These are phyloP conservation scores for Hanleya hanleyi DNA, from an alignment of 2,888 invertebrate genomes.

Conservation along the genomic window DNA sequence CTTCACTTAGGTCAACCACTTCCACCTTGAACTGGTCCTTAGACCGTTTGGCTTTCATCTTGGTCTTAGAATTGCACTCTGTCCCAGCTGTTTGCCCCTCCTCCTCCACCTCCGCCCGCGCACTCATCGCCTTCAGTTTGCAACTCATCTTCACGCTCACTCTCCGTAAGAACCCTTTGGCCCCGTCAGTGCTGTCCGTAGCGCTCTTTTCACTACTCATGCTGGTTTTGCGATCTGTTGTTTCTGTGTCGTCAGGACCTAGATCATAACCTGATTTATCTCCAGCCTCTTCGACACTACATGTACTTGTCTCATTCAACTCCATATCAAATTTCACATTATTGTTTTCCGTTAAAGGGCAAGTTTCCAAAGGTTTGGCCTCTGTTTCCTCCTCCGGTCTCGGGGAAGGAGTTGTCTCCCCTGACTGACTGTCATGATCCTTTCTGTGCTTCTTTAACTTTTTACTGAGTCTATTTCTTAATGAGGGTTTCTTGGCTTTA, in stretches of 20 bases:
- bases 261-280: slow-evolving; percentile 5
- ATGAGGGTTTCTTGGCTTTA: background rate
- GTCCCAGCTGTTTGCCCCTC: slow-evolving; percentile 5
- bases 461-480: background rate
- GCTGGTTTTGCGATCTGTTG: background rate
- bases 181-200: background rate
- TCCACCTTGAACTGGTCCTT: slow-evolving; percentile 40
- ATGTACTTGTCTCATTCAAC: slow-evolving; percentile 17
- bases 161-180: slow-evolving; percentile 44
- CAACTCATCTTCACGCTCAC: slow-evolving; percentile 62
- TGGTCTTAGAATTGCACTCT: slow-evolving; percentile 23
- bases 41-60: slow-evolving; percentile 1
- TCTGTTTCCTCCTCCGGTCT: background rate
- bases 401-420: background rate
- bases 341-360: background rate
- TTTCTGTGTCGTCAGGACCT: background rate
- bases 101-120: slow-evolving; percentile 16
- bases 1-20: slow-evolving; percentile 58
- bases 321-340: background rate
- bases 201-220: background rate
- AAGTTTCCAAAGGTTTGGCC: background rate
- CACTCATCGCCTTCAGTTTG: slow-evolving; percentile 48
- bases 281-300: background rate
- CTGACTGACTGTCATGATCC: background rate
- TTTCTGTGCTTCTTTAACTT: slow-evolving; percentile 2